Evolutionary conservation across 2,113 vertebrate genomes (phyloP).

Genomic region (Epinephelus moara): DNA sequence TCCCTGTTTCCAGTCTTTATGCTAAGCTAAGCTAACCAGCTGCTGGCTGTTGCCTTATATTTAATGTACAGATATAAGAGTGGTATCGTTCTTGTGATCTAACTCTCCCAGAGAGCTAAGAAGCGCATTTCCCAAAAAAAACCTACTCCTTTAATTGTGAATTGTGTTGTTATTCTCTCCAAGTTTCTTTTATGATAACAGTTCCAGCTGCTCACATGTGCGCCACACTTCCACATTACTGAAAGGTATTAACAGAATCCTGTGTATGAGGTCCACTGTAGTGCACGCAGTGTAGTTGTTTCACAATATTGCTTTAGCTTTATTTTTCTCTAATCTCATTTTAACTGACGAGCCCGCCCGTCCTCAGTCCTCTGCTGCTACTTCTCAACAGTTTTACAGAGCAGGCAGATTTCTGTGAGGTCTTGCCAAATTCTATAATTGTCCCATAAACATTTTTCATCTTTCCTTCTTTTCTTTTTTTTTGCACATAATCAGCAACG

Average conservation of each 20-base stretch:
- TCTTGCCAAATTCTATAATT: constrained; percentile 74
- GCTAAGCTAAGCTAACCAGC: not conserved
- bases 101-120: constrained; percentile 1
- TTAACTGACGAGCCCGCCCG: constrained; percentile 30
- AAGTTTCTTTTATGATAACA: constrained; percentile 37
- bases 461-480: constrained; percentile 33
- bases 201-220: constrained; percentile 54
- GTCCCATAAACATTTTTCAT: constrained; percentile 73
- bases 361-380: constrained; percentile 45
- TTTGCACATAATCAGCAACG: constrained; percentile 55
- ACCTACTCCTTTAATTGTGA: constrained; percentile 25
- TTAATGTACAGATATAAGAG: not conserved
- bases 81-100: not conserved
- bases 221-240: constrained; percentile 44
- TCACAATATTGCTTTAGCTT: constrained; percentile 43
- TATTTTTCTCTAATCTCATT: constrained; percentile 50
- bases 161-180: too few species aligned
- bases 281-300: constrained; percentile 27
- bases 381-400: constrained; percentile 56
- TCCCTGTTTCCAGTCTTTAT: not conserved
- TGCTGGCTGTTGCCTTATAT: not conserved
- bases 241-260: constrained; percentile 28
- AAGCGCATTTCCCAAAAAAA: not conserved
- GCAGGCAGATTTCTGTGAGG: constrained; percentile 73
- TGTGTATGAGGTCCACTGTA: constrained; percentile 37